phyloP scores from a whole-genome alignment of 2,888 invertebrate genomes.

The Dexiosoma caninum region DNA sequence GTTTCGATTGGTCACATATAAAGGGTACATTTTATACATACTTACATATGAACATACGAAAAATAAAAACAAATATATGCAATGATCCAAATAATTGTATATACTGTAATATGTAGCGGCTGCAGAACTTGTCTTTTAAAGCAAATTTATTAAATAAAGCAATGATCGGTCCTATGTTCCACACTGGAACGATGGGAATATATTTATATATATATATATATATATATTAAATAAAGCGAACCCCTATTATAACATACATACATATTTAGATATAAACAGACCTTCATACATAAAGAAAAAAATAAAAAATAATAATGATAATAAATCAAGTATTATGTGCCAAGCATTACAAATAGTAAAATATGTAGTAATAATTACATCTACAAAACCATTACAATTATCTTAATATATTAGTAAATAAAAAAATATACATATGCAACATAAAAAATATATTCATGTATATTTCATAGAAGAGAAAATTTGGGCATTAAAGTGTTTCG shows the following conservation, averaged over 20 bases:
- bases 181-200: too few relatives aligned
- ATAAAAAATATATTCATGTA: not conserved
- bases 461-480: conserved; percentile 16
- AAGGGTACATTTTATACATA: too few relatives aligned
- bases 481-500: conserved; percentile 71
- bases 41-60: too few relatives aligned
- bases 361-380: conserved; percentile 24
- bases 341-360: conserved; percentile 64
- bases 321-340: conserved; percentile 50
- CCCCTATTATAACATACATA: too few relatives aligned
- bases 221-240: too few relatives aligned
- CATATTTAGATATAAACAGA: too few relatives aligned
- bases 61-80: too few relatives aligned
- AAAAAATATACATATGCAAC: not conserved
- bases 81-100: too few relatives aligned
- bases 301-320: not conserved
- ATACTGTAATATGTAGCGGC: not conserved
- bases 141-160: not conserved
- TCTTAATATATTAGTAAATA: conserved; percentile 14
- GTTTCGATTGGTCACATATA: too few relatives aligned
- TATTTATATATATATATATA: too few relatives aligned
- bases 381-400: conserved; percentile 32
- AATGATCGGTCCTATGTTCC: too few relatives aligned
- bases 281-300: too few relatives aligned
- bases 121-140: not conserved